Conservation (phyloP, 2,113 vertebrate genomes). For the Corvus hawaiiensis region DNA sequence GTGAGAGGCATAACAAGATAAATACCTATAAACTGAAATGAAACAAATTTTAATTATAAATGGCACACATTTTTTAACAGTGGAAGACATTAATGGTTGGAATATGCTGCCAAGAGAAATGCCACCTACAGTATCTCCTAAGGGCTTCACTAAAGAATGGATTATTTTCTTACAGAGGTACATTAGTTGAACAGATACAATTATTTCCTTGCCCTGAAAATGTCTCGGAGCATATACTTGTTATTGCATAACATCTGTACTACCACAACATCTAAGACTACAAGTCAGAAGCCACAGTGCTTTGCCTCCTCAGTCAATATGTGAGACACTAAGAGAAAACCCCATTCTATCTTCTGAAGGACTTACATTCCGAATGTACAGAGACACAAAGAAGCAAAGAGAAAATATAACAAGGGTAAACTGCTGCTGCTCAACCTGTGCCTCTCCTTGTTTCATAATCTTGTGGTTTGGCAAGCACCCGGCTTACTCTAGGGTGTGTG, state of each 20-base stretch:
- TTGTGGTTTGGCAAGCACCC: not conserved
- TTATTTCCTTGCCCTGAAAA: not conserved
- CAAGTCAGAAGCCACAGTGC: not conserved
- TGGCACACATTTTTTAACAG: not conserved
- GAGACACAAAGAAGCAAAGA: not conserved
- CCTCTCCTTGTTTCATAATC: slow-evolving; percentile 13
- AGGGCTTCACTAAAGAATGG: not conserved
- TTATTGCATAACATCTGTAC: not conserved
- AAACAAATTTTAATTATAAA: not conserved
- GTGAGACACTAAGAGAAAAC: not conserved
- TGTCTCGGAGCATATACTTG: not conserved
- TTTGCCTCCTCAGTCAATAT: not conserved
- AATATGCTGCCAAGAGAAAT: not conserved
- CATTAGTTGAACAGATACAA: not conserved
- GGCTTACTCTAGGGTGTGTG: not conserved
- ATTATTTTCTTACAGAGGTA: not conserved
- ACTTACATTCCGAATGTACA: not conserved
- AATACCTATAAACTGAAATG: not conserved
- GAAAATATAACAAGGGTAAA: not conserved
- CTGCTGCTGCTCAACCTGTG: not conserved
- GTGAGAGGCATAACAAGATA: not conserved
- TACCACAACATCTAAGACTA: not conserved
- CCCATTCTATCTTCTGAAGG: not conserved
- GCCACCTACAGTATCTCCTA: not conserved
- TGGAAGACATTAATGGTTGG: not conserved